phyloP scores from a whole-genome alignment of 2,113 vertebrate genomes.

The Grallaria varia region DNA sequence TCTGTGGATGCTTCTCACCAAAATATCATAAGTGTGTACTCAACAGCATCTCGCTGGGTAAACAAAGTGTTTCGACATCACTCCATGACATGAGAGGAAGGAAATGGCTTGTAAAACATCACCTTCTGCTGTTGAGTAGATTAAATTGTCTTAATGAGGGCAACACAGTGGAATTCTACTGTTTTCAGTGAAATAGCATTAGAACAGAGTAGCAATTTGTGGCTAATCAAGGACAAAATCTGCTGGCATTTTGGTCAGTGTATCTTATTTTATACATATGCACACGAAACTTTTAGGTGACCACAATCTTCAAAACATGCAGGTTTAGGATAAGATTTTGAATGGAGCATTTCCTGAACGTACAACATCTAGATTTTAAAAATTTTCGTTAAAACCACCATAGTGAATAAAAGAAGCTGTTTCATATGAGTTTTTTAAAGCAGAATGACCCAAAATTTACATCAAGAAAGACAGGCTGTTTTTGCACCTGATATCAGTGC shows the following conservation, averaged over 20 bases:
- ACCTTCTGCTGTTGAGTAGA: background rate
- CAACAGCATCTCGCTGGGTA: background rate
- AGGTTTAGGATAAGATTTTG: background rate
- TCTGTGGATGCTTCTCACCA: background rate
- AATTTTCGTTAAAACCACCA: background rate
- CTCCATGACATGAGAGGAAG: background rate
- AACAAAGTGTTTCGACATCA: background rate
- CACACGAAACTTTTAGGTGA: background rate
- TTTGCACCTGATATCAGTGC: background rate
- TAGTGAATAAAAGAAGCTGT: background rate
- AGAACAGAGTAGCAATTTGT: background rate
- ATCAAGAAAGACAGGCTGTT: background rate
- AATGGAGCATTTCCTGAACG: background rate
- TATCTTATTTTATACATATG: background rate
- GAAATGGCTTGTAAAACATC: background rate
- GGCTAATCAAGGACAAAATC: background rate
- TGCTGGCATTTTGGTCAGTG: background rate
- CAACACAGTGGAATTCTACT: accelerated
- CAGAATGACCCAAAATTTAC: background rate
- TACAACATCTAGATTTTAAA: background rate
- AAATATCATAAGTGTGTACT: background rate
- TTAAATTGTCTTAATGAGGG: background rate
- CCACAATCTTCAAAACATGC: background rate
- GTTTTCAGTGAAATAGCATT: background rate
- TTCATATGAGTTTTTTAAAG: background rate